A percentile compares a stretch with the other conserved stretches of the same genome.
Conservation (phyloP, 2,113 vertebrate genomes). For the Lamprotornis superbus region DNA sequence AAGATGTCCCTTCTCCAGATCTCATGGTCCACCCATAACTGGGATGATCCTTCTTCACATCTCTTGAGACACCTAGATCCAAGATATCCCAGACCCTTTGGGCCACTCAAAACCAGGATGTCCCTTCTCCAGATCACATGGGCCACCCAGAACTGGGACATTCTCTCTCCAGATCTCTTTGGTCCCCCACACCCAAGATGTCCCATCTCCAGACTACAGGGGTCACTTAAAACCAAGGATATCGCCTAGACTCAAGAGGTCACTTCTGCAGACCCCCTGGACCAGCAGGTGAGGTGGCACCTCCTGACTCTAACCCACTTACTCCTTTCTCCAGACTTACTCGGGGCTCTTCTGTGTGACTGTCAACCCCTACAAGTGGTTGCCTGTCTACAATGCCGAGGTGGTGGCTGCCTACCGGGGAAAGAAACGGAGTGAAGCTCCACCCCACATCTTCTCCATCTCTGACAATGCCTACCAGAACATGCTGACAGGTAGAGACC, state of each 20-base stretch:
- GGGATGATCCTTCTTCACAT: not conserved
- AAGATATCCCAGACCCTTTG: not conserved
- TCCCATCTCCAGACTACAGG: not conserved
- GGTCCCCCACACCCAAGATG: not conserved
- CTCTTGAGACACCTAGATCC: not conserved
- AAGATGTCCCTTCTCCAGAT: not conserved
- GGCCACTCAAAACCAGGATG: not conserved
- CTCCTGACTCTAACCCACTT: not conserved
- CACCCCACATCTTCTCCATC: slow-evolving; percentile 36
- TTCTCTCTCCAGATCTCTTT: not conserved
- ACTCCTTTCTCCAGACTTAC: not conserved
- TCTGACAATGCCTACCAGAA: slow-evolving; percentile 33
- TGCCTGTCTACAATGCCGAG: not conserved
- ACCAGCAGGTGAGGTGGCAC: accelerated
- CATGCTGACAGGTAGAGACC: not conserved
- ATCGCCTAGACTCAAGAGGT: not conserved
- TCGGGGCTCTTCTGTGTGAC: not conserved
- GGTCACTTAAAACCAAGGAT: not conserved
- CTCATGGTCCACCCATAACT: not conserved
- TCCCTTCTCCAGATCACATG: not conserved
- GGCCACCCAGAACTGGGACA: not conserved
- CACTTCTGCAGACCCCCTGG: not conserved
- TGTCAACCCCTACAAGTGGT: slow-evolving; percentile 23
- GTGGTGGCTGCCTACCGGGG: slow-evolving; percentile 32
- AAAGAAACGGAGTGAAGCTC: slow-evolving; percentile 37